A percentile compares a stretch with the other conserved stretches of the same genome.
Conservation (phyloP, 2,797 vertebrate genomes). For the Artibeus lituratus region DNA sequence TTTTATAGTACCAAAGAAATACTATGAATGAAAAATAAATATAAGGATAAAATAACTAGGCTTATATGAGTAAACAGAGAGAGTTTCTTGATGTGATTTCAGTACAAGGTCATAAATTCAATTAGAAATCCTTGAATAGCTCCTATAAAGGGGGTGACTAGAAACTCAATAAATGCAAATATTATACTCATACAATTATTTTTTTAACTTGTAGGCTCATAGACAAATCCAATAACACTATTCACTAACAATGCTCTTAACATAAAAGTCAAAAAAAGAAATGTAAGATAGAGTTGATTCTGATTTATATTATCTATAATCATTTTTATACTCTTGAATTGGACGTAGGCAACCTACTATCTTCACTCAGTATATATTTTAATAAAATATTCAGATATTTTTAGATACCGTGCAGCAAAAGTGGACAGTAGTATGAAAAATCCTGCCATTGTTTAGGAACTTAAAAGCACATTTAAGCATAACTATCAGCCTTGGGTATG, state of each 20-base stretch:
- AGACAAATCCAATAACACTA: background rate
- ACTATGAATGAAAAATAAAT: conserved; percentile 42
- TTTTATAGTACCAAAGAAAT: conserved; percentile 31
- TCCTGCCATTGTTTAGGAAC: background rate
- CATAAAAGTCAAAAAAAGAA: background rate
- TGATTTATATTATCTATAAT: background rate
- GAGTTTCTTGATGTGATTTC: conserved; percentile 19
- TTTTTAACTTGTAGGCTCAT: conserved; percentile 42
- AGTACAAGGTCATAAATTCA: conserved; percentile 53
- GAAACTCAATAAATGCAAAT: conserved; percentile 46
- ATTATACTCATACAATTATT: conserved; percentile 32
- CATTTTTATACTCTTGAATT: background rate
- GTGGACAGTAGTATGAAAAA: background rate
- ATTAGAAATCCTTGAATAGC: conserved; percentile 52
- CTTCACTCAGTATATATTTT: conserved; percentile 8
- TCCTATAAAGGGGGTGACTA: conserved; percentile 37
- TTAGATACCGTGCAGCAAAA: background rate
- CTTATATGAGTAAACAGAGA: conserved; percentile 40
- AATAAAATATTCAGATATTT: background rate
- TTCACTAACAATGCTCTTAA: conserved; percentile 31
- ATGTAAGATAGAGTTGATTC: background rate
- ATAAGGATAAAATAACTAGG: conserved; percentile 19
- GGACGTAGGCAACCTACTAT: background rate
- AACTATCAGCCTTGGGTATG: background rate
- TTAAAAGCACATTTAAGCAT: background rate